phyloP scores from a whole-genome alignment of 2,888 invertebrate species.

The Lycocerus yunnanus region DNA sequence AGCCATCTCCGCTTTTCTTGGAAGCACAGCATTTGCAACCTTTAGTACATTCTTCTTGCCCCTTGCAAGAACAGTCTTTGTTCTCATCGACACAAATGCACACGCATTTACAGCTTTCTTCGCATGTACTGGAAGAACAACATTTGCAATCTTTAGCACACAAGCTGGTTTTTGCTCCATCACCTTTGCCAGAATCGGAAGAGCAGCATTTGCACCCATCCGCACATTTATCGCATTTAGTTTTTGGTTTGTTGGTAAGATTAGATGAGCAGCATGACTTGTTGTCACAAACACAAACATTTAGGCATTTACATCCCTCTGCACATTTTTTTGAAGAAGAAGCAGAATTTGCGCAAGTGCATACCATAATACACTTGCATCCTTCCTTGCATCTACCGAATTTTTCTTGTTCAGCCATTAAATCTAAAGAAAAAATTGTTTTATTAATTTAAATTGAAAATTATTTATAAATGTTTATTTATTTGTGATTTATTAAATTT shows the following conservation, averaged over 20 bases:
- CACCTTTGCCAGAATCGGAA: no score
- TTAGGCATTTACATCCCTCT: not conserved
- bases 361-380: not conserved
- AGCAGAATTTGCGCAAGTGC: not conserved
- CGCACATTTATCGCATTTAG: constrained; percentile 5
- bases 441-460: no score
- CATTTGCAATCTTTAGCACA: not conserved
- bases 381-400: not conserved
- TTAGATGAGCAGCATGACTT: not conserved
- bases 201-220: not conserved
- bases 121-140: not conserved
- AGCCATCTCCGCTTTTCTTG: no score
- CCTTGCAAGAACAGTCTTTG: not conserved
- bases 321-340: not conserved
- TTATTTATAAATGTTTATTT: no score
- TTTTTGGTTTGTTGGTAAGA: not conserved
- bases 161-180: not conserved
- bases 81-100: not conserved
- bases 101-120: not conserved
- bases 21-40: not conserved
- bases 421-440: no score
- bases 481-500: no score
- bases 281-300: not conserved
- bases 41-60: not conserved
- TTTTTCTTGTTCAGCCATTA: not conserved